phyloP scores from a whole-genome alignment of 2,797 vertebrate species.

The Avahi laniger region DNA sequence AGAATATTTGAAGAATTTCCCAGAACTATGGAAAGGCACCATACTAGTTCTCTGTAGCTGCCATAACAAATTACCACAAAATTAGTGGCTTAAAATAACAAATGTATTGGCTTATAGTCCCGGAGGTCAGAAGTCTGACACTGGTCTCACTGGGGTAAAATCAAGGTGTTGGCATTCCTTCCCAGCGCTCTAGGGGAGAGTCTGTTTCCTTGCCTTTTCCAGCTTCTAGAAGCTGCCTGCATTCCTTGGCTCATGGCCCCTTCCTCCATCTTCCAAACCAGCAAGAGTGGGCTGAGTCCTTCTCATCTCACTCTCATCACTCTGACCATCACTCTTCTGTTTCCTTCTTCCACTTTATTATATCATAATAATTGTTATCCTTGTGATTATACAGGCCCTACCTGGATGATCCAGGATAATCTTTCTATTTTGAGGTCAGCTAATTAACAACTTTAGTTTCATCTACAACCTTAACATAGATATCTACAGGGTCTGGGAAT shows the following conservation, averaged over 20 bases:
- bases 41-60: background rate
- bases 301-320: background rate
- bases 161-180: background rate
- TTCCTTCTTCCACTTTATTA: too few species aligned
- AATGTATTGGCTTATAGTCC: background rate
- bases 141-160: background rate
- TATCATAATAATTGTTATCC: too few species aligned
- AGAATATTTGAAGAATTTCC: background rate
- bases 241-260: background rate
- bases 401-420: background rate
- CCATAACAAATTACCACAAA: background rate
- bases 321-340: background rate
- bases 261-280: background rate
- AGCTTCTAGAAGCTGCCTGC: background rate
- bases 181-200: too few species aligned
- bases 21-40: background rate
- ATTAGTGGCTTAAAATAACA: background rate
- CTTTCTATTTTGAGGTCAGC: background rate
- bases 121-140: background rate
- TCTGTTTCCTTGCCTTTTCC: background rate
- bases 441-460: background rate
- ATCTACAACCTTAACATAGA: too few species aligned
- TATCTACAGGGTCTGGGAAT: too few species aligned
- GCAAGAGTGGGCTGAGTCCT: background rate
- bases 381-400: background rate